phyloP scores from a whole-genome alignment of 2,797 vertebrate species.

The Scarus forsteni region DNA sequence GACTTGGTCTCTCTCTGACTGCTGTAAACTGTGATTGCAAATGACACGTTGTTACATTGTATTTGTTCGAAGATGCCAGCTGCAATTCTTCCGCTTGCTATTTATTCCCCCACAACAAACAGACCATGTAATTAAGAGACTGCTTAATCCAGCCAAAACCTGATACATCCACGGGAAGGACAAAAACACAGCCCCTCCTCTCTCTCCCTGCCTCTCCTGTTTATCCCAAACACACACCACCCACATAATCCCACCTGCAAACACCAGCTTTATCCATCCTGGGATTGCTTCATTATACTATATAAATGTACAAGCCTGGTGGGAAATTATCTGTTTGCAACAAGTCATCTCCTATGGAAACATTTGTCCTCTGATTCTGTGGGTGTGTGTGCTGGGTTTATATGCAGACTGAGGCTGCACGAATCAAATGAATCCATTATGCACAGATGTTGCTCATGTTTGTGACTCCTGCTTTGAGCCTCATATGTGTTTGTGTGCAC shows the following conservation, averaged over 20 bases:
- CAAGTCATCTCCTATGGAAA: constrained; percentile 34
- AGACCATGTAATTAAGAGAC: constrained; percentile 76
- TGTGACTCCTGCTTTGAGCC: constrained; percentile 25
- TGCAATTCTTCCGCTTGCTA: constrained; percentile 60
- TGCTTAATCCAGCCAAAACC: constrained; percentile 63
- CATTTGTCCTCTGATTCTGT: constrained; percentile 14
- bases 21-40: constrained; percentile 76
- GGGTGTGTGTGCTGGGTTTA: constrained; percentile 1
- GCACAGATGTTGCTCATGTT: constrained; percentile 34
- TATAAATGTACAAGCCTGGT: constrained; percentile 33
- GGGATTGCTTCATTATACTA: constrained; percentile 46
- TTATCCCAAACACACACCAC: constrained; percentile 52
- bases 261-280: constrained; percentile 36
- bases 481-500: neutral
- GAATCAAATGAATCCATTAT: constrained; percentile 31
- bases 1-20: constrained; percentile 68
- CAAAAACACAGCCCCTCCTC: neutral
- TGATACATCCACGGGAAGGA: constrained; percentile 36
- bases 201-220: constrained; percentile 17
- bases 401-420: constrained; percentile 7
- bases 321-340: constrained; percentile 47
- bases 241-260: constrained; percentile 53
- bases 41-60: constrained; percentile 61
- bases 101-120: constrained; percentile 68
- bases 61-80: constrained; percentile 68